Base-by-base conservation (phyloP, 35 echinoderm and acorn worm genomes). In the Stichopus chloronotus region DNA sequence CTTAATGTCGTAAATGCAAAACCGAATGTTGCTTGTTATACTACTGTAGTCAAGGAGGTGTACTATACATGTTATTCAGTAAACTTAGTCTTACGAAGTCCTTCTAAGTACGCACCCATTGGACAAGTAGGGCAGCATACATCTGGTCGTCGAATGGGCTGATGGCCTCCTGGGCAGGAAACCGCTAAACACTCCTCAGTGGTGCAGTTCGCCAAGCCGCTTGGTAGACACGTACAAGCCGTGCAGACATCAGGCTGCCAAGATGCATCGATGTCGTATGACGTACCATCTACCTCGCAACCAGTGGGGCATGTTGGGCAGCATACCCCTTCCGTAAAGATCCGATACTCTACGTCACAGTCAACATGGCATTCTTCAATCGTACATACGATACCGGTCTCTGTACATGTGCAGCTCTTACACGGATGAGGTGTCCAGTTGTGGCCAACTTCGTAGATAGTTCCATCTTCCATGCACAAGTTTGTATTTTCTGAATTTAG, bases 191-290 rank as follows among this genome's bases (percentile, higher is more conserved):
- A 88, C 21, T 17, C 10, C 56, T 19, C 57, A 5, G 24, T 57
- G 17, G 10, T 57, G 9, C 86, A 88, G 7, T 63, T 25, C 7
- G 61, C 7, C 61, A 60, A 2, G 4, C 86, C 86, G 5, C 53
- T 58, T 30, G 58, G 56, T 24, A 61, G 23, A 65, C 86, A 88
- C 7, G 57, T 58, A 21, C 86, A 88, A 5, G 56, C 19, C 22
- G 86, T 88, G 17, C 86, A 88, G 4, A 68, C 86, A 30, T 88
- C 86, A 52, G 14, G 19, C 23, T 16, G 25, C 86, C 86, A 88
- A 19, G 57, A 58, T 21, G 86, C 86, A 69, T 16, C 17, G 20
- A 88, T 88, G 61, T 88, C 86, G 58, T 88, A 88, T 69, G 58
- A 63, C 14, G 58, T 57, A 13, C 57, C 57, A 30, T 69, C 86